Percentiles rank a stretch among this genome's conserved stretches.
Conservation (phyloP, 1,140 invertebrate genomes). For the Hypsibius dujardini region DNA sequence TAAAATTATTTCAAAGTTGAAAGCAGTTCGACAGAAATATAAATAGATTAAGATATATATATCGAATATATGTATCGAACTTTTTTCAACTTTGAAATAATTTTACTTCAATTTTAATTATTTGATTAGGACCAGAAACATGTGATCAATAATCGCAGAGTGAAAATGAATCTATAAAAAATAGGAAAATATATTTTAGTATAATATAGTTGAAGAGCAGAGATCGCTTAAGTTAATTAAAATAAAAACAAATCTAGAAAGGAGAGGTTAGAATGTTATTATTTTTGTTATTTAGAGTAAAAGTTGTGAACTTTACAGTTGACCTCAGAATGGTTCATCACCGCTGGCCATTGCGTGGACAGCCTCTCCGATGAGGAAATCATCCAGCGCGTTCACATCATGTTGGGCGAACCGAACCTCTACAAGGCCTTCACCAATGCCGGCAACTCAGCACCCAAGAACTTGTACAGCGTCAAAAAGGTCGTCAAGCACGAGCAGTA, state of each 20-base stretch:
- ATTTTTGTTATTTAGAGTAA: background rate
- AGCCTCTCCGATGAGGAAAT: background rate
- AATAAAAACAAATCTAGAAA: too few species aligned
- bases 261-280: too few species aligned
- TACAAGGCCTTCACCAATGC: background rate
- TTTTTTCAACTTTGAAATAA: too few species aligned
- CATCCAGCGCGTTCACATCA: background rate
- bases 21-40: too few species aligned
- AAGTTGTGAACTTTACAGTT: background rate
- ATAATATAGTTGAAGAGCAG: background rate
- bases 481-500: constrained; percentile 1
- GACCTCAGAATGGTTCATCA: background rate
- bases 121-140: too few species aligned
- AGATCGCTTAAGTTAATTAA: background rate
- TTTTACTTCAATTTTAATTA: too few species aligned
- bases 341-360: background rate
- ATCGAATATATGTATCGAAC: too few species aligned
- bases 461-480: background rate
- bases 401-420: background rate
- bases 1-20: background rate
- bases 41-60: too few species aligned
- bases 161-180: background rate
- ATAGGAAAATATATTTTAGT: background rate
- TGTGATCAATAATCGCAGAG: too few species aligned
- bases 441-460: background rate